Conservation (phyloP, 2,888 invertebrate species). For the Cheilosia vernalis region DNA sequence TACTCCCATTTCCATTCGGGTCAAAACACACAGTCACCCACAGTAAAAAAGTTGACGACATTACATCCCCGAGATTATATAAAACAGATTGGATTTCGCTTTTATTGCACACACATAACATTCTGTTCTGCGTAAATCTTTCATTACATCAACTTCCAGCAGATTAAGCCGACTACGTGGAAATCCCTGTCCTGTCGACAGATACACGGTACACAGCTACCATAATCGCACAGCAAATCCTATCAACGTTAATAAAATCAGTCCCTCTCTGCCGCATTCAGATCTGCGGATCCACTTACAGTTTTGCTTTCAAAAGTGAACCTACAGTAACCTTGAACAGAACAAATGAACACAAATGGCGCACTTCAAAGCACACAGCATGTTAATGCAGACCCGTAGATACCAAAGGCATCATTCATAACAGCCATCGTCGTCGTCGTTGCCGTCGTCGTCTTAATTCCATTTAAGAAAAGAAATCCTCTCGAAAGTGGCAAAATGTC, state of each 20-base stretch:
- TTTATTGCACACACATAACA: conserved; percentile 13
- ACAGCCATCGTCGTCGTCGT: not conserved
- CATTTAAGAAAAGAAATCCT: conserved; percentile 54
- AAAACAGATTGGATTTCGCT: conserved; percentile 3
- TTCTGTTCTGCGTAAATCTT: conserved; percentile 1
- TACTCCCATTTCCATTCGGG: not conserved
- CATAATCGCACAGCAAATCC: conserved; percentile 19
- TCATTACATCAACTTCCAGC: conserved; percentile 51
- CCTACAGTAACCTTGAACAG: conserved; percentile 64
- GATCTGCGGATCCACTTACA: conserved; percentile 56
- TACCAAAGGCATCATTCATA: not conserved
- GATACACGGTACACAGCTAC: not conserved
- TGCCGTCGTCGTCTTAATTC: conserved; percentile 42
- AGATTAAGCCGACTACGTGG: conserved; percentile 35
- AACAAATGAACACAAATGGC: conserved; percentile 44
- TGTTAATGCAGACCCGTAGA: conserved; percentile 35
- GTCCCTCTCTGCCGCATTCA: conserved; percentile 11
- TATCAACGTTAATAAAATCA: conserved; percentile 52
- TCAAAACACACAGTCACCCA: no score
- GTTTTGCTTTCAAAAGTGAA: conserved; percentile 53
- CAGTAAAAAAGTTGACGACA: conserved; percentile 4
- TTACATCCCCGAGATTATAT: conserved; percentile 4
- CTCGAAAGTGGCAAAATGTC: conserved; percentile 56
- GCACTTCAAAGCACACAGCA: conserved; percentile 22
- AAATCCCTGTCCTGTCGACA: conserved; percentile 36